A percentile compares a stretch with the other conserved stretches of the same genome.
Evolutionary conservation across 1,140 invertebrate species (phyloP).

Genomic region (Bombus haemorrhoidalis): DNA sequence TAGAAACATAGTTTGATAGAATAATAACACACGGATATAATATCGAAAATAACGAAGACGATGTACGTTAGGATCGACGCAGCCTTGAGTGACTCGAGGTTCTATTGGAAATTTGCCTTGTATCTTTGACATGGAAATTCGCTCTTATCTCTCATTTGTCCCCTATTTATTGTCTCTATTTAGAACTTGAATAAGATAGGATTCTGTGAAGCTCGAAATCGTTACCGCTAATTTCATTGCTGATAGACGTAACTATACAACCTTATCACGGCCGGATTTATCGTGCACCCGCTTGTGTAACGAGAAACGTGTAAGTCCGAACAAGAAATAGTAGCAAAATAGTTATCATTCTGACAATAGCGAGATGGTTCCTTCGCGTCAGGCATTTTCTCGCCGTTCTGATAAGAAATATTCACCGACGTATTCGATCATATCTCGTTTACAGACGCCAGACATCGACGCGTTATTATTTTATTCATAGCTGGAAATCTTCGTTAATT

Average conservation of each 20-base stretch:
- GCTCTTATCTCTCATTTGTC: not conserved
- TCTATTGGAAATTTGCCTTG: not conserved
- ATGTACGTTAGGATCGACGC: too few relatives aligned
- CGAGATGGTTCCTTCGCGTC: not conserved
- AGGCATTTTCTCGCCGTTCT: too few relatives aligned
- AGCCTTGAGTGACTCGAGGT: not conserved
- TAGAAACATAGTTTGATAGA: not conserved
- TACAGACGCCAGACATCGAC: not conserved
- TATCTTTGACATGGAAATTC: not conserved
- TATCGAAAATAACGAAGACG: not conserved
- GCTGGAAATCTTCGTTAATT: not conserved
- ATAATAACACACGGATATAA: not conserved
- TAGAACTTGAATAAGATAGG: not conserved
- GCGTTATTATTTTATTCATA: not conserved
- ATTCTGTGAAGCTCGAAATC: not conserved
- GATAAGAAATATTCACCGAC: not conserved
- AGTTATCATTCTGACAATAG: not conserved
- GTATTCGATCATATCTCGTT: not conserved
- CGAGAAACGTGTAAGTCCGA: not conserved
- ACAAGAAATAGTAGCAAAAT: conserved; percentile 1
- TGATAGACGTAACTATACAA: not conserved
- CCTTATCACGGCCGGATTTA: not conserved
- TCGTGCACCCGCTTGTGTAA: not conserved
- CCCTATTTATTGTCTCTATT: not conserved
- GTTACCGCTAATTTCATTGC: not conserved